Evolutionary conservation across 2,113 vertebrate genomes (phyloP), one percentile per base, ranked within the genome.

Genomic region (Vulpes vulpes): DNA sequence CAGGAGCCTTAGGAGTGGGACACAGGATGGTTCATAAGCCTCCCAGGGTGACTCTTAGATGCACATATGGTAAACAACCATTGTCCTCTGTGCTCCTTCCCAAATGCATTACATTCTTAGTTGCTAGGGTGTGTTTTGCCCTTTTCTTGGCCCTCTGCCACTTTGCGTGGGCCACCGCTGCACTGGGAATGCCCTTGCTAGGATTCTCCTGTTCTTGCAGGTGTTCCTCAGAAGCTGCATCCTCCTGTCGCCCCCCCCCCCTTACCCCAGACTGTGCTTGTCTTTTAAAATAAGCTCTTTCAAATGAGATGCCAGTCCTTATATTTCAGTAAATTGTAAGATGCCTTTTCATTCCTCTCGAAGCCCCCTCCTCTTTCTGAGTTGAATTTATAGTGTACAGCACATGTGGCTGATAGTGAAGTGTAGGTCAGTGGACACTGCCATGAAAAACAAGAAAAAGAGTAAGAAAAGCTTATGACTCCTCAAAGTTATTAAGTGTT

Each of bases 211-310:
- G 0, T 89, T 30, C 30, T 76, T 43, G 35, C 14, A 16, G 15
- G 6, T 87, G 30, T 89, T 64, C 17, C 27, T 73, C 30, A 16
- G 80, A 32, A 80, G 69, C 69, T 43, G 5, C 27, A 49, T 65
- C 15, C 22, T 43, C 27, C n/a, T 35, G n/a, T 19, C 8, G 1
- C 0, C 4, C 55, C 14, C 20, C 30, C 35, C 35, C 25, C 65
- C 43, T 25, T 51, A 64, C 43, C 32, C n/a, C 59, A 85, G 78
- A 88, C 35, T 11, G 9, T 30, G 22, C 5, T 79, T 91, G 81
- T 53, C 55, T 78, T 93, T 93, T 65, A 59, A 82, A 96, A 71
- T 71, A 95, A 96, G 27, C 65, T 76, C 74, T 94, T 65, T 87
- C 88, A 92, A 69, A 80, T 53, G 20, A 81, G 67, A 96, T 57